Conservation (phyloP, 2,888 invertebrate genomes). For the Amaurobius ferox region DNA sequence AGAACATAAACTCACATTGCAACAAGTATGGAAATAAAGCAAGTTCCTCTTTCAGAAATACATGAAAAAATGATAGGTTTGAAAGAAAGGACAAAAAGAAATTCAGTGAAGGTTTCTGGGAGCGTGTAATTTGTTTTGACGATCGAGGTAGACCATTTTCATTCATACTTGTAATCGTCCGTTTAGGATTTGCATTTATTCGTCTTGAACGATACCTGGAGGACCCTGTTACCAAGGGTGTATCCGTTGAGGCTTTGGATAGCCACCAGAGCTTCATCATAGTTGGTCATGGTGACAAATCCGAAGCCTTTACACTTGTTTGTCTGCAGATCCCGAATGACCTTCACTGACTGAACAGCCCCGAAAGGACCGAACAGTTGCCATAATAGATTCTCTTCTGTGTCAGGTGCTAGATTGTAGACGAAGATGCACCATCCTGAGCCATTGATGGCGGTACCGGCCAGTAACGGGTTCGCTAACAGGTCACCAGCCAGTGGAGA, state of each 20-base stretch:
- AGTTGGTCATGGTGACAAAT: conserved; percentile 98
- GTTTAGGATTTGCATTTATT: conserved; percentile 77
- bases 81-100: not conserved
- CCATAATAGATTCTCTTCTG: conserved; percentile 94
- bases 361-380: conserved; percentile 98
- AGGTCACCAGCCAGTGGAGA: conserved; percentile 85
- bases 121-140: conserved; percentile 26
- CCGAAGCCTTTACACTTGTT: conserved; percentile 99
- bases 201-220: conserved; percentile 98
- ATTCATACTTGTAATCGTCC: not conserved
- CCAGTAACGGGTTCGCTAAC: conserved; percentile 74
- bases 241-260: conserved; percentile 97
- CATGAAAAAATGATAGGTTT: not conserved
- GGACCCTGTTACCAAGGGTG: conserved; percentile 93
- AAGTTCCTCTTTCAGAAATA: conserved; percentile 23
- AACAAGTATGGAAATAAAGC: conserved; percentile 4
- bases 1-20: not conserved
- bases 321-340: conserved; percentile 94
- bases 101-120: conserved; percentile 15
- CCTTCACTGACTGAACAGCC: conserved; percentile 97
- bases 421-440: conserved; percentile 84
- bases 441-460: conserved; percentile 74
- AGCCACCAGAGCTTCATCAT: conserved; percentile 96
- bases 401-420: conserved; percentile 93
- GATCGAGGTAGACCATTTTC: conserved; percentile 63